These are phyloP conservation scores for Ceryle rudis DNA, from an alignment of 2,797 vertebrate genomes.

Conservation along the genomic window DNA sequence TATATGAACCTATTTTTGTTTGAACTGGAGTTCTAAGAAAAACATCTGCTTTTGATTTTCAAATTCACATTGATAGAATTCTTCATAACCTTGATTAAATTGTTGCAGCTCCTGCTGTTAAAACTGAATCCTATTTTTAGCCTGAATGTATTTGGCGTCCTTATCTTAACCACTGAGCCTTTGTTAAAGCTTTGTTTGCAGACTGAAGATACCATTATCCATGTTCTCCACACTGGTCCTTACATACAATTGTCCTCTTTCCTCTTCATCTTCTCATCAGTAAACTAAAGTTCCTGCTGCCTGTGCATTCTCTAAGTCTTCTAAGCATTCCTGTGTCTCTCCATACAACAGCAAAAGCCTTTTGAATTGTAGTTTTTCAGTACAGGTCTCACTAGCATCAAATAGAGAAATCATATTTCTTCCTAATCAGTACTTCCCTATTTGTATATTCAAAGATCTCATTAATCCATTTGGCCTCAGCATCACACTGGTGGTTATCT, in stretches of 20 bases:
- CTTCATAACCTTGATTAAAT: conserved; percentile 24
- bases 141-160: neutral
- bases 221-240: neutral
- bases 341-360: neutral
- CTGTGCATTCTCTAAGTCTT: neutral
- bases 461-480: neutral
- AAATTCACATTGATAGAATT: conserved; percentile 16
- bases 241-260: neutral
- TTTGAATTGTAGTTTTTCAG: neutral
- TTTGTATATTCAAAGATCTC: neutral
- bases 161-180: neutral
- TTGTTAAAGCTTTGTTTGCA: neutral
- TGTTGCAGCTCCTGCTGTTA: conserved; percentile 3
- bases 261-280: neutral
- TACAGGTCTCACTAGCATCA: neutral
- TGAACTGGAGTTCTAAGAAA: conserved; percentile 35
- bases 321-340: neutral
- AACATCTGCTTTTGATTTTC: conserved; percentile 18
- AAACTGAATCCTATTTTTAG: conserved; percentile 22
- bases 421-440: neutral
- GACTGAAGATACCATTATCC: neutral
- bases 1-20: neutral
- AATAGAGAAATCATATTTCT: neutral
- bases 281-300: neutral
- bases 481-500: neutral